These are phyloP conservation scores for Aldabrachelys gigantea DNA, from an alignment of 2,113 vertebrate species.

Conservation along the genomic window DNA sequence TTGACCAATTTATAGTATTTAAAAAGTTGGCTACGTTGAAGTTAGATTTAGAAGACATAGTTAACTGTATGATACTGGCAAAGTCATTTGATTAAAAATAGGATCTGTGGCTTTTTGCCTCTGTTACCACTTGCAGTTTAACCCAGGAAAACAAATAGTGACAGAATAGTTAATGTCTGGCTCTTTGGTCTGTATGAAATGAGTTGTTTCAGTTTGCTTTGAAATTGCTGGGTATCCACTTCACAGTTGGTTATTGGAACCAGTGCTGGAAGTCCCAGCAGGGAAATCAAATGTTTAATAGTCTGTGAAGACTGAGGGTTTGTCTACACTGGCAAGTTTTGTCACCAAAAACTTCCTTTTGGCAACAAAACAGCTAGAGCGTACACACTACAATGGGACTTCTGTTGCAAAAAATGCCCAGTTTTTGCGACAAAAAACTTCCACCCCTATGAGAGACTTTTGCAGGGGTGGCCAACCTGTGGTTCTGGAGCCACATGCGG, in stretches of 20 bases:
- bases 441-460: too few species aligned
- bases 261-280: neutral
- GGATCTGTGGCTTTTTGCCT: neutral
- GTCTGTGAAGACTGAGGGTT: neutral
- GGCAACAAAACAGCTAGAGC: too few species aligned
- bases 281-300: neutral
- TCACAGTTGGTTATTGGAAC: neutral
- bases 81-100: neutral
- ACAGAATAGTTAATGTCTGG: neutral
- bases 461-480: too few species aligned
- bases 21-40: neutral
- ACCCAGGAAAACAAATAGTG: neutral
- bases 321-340: too few species aligned
- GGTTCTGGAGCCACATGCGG: too few species aligned
- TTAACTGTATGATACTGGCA: neutral
- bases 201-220: neutral
- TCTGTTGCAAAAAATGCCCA: neutral
- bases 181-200: neutral
- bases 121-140: neutral
- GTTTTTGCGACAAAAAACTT: too few species aligned
- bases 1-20: neutral
- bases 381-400: too few species aligned
- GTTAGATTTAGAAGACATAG: neutral
- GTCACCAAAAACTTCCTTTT: too few species aligned
- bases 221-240: fast-evolving